These are phyloP conservation scores for Cremastobaeus sp. DNA, from an alignment of 2,888 invertebrate species.

Conservation along the genomic window DNA sequence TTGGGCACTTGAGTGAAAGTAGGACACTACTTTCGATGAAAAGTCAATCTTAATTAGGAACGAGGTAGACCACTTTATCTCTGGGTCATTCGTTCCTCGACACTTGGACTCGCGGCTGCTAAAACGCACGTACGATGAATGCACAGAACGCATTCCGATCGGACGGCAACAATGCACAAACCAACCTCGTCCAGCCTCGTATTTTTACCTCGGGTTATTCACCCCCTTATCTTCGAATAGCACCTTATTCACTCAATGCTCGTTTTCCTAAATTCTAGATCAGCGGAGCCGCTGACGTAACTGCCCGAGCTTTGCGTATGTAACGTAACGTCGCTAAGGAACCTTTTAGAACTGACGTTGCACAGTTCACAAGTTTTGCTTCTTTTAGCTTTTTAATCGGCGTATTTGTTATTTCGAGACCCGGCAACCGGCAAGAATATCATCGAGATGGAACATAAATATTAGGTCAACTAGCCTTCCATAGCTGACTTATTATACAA, in stretches of 20 bases:
- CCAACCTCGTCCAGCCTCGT: slow-evolving; percentile 67
- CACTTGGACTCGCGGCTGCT: slow-evolving; percentile 65
- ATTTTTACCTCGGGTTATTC: slow-evolving; percentile 78
- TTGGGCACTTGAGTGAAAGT: slow-evolving; percentile 61
- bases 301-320: too few species aligned
- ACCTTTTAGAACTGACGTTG: too few species aligned
- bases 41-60: slow-evolving; percentile 73
- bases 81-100: slow-evolving; percentile 75
- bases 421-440: too few species aligned
- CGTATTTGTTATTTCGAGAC: too few species aligned
- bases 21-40: slow-evolving; percentile 69
- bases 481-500: too few species aligned
- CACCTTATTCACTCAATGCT: slow-evolving; percentile 40
- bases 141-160: slow-evolving; percentile 73
- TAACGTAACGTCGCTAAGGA: too few species aligned
- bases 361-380: too few species aligned
- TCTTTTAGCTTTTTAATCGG: too few species aligned
- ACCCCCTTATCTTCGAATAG: slow-evolving; percentile 70
- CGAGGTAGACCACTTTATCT: slow-evolving; percentile 72
- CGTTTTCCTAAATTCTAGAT: slow-evolving; percentile 46
- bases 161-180: slow-evolving; percentile 71
- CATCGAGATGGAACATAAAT: too few species aligned
- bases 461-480: too few species aligned
- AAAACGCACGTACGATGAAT: slow-evolving; percentile 65
- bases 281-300: slow-evolving; percentile 29